Evolutionary conservation across 2,888 invertebrate species (phyloP), one percentile per base, ranked within the genome.

Genomic region (Steinernema carpocapsae): DNA sequence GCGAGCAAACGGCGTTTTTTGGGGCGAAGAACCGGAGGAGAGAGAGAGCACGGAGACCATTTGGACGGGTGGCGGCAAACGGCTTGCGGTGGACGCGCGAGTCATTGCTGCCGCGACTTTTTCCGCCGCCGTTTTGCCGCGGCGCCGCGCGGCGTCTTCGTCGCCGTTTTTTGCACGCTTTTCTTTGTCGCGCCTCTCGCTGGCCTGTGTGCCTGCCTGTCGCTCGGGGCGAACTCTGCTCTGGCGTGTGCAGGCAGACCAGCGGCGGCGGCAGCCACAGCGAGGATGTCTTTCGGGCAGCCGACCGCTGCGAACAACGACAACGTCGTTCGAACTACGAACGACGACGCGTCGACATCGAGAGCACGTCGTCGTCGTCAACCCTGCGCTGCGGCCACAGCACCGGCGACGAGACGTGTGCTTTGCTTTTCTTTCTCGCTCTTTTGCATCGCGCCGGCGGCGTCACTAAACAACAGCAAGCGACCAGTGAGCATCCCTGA

Each of bases 341-440:
- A 19, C 48, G 17, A 48, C n/a, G n/a, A 19, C 48, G 48, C 10
- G 37, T 37, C 37, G 37, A 37, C 37, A 37, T 10, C 37, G 37
- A 48, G 48, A n/a, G 48, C 3, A 48, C 48, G 48, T n/a, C 10
- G 37, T n/a, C 10, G 37, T 37, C 37, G 37, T 37, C 37, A 37
- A 37, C 37, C 4, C 37, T 37, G 37, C 37, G 37, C 37, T 10
- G 37, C 52, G 22, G 52, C 19, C 29, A 32, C 64, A 14, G 32
- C 17, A 10, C 12, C 37, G 64, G 17, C 64, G 32, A 26, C 64
- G 64, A 32, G 56, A 56, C 56, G 56, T 56, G 64, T 64, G 64
- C 64, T 64, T 64, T 64, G 64, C 64, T 32, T 64, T 64, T 64
- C 64, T 64, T 64, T 29, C 56, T 24, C 64, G 29, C 64, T 64